These are phyloP conservation scores for Bubo scandiacus DNA, from an alignment of 2,113 vertebrate genomes.

Conservation along the genomic window DNA sequence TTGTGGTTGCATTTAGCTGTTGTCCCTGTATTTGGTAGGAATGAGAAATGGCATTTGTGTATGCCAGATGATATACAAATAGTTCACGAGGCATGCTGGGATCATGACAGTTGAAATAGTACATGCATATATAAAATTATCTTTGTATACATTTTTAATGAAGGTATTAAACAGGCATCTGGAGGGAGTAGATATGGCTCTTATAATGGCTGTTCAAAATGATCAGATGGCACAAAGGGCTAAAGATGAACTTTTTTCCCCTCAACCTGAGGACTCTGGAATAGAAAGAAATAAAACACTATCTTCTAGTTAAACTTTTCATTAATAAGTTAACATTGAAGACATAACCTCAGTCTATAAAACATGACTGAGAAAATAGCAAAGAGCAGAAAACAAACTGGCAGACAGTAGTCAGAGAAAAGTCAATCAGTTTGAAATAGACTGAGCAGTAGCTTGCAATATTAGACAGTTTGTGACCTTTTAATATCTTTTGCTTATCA, in stretches of 20 bases:
- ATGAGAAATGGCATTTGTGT: neutral
- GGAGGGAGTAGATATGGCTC: neutral
- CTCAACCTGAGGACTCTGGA: neutral
- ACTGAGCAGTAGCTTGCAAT: neutral
- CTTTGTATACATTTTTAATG: neutral
- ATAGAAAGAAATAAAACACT: neutral
- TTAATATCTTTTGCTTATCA: neutral
- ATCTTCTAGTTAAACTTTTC: neutral
- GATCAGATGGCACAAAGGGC: neutral
- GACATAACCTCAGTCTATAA: neutral
- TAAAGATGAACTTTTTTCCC: neutral
- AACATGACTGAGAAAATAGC: neutral
- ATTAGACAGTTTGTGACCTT: constrained; percentile 20
- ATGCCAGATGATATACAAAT: neutral
- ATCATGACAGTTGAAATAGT: neutral
- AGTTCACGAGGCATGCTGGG: neutral
- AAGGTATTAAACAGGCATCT: neutral
- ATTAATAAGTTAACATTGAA: neutral
- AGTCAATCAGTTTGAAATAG: neutral
- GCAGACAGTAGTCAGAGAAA: neutral
- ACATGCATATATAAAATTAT: neutral
- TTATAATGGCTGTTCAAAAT: neutral
- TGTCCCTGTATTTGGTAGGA: neutral
- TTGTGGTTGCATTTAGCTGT: neutral
- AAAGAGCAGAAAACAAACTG: neutral